A percentile compares a stretch with the other conserved stretches of the same genome.
phyloP scores from a whole-genome alignment of 2,797 vertebrate genomes.

The Acanthornis magna region DNA sequence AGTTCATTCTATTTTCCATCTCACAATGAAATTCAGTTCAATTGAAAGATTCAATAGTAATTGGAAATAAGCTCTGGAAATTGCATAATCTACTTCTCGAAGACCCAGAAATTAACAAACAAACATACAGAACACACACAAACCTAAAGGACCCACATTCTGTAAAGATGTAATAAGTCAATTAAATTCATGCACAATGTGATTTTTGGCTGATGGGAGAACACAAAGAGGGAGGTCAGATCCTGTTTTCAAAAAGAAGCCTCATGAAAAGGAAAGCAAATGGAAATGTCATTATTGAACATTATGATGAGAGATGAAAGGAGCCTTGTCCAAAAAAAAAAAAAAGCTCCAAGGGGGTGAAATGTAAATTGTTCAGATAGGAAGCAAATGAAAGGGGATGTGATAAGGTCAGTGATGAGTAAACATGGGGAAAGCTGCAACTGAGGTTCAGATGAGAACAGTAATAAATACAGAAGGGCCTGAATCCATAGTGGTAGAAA shows the following conservation, averaged over 20 bases:
- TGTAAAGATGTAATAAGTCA: constrained; percentile 54
- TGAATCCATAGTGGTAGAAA: background rate
- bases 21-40: constrained; percentile 57
- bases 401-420: constrained; percentile 42
- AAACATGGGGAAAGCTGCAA: background rate
- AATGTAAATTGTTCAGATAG: constrained; percentile 62
- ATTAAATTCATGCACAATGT: constrained; percentile 55
- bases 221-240: constrained; percentile 48
- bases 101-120: constrained; percentile 64
- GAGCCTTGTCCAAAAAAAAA: background rate
- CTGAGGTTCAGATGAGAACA: background rate
- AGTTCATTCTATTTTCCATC: constrained; percentile 44
- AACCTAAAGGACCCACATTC: constrained; percentile 51
- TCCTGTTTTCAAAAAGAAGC: constrained; percentile 55
- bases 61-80: constrained; percentile 35
- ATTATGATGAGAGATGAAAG: constrained; percentile 70
- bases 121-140: constrained; percentile 50
- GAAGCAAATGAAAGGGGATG: constrained; percentile 55
- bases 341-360: constrained; percentile 57
- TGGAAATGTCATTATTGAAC: constrained; percentile 68
- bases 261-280: constrained; percentile 58
- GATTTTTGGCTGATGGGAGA: constrained; percentile 46
- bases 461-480: background rate
- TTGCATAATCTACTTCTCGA: constrained; percentile 38
- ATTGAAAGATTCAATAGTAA: constrained; percentile 60